A percentile compares a stretch with the other conserved stretches of the same genome.
Evolutionary conservation across 2,888 invertebrate species (phyloP).

Genomic region (Tetranychus truncatus): DNA sequence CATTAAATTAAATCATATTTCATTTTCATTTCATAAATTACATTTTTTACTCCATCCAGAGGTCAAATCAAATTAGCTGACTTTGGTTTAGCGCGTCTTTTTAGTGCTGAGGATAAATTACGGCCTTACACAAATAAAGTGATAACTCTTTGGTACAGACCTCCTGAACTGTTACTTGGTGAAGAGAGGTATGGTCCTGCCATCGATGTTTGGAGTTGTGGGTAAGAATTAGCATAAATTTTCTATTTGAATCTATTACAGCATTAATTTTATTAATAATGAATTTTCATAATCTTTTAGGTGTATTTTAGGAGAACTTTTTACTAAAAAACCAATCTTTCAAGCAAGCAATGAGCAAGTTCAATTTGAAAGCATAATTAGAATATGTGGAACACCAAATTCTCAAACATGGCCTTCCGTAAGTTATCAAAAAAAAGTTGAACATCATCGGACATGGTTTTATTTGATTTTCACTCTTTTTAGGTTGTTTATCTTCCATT

Average conservation of each 20-base stretch:
- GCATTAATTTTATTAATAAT: conserved; percentile 12
- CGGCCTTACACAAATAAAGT: conserved; percentile 97
- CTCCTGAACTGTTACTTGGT: conserved; percentile 84
- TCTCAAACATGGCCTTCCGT: conserved; percentile 68
- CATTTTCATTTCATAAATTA: conserved; percentile 25
- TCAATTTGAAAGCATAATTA: conserved; percentile 81
- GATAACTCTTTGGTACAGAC: conserved; percentile 96
- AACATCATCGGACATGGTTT: not conserved
- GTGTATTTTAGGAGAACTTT: conserved; percentile 93
- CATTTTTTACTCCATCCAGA: conserved; percentile 37
- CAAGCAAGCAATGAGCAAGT: conserved; percentile 82
- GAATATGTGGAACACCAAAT: conserved; percentile 82
- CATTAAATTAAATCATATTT: conserved; percentile 12
- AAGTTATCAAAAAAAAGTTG: not conserved
- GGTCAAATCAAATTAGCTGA: conserved; percentile 98
- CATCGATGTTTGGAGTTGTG: conserved; percentile 98
- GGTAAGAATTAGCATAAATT: conserved; percentile 34
- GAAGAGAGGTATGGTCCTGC: conserved; percentile 94
- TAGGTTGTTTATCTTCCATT: conserved; percentile 75
- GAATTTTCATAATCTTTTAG: conserved; percentile 30
- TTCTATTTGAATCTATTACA: not conserved
- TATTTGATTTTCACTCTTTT: not conserved
- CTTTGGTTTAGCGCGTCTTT: conserved; percentile 87
- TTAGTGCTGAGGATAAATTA: conserved; percentile 80
- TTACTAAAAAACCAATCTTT: conserved; percentile 83